phyloP scores from a whole-genome alignment of 2,797 vertebrate species.

The Galagoides demidoff region DNA sequence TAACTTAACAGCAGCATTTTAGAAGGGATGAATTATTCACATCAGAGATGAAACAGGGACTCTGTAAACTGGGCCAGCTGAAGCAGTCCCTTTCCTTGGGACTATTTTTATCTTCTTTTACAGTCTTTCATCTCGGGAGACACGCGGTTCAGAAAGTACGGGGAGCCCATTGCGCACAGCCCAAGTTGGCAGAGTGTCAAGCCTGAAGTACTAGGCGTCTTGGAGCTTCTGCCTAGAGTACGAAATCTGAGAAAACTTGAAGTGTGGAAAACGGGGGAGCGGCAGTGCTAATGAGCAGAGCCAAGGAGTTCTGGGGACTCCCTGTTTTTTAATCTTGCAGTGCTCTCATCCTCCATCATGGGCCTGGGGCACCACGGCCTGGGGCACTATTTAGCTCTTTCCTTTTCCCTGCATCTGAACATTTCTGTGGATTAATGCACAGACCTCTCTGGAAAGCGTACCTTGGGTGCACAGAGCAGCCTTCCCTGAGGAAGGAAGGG shows the following conservation, averaged over 20 bases:
- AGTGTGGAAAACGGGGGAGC: accelerated
- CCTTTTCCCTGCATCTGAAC: accelerated
- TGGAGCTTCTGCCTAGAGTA: conserved; percentile 62
- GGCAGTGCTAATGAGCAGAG: accelerated
- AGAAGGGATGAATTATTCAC: conserved; percentile 85
- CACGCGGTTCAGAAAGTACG: conserved; percentile 39
- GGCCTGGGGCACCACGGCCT: not conserved
- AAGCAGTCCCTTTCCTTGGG: conserved; percentile 80
- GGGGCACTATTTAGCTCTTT: too few relatives aligned
- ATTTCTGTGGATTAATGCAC: not conserved
- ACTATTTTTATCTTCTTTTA: conserved; percentile 82
- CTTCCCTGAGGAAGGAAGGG: not conserved
- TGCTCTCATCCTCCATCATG: accelerated
- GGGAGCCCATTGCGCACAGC: conserved; percentile 61
- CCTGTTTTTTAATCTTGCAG: not conserved
- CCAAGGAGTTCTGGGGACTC: accelerated
- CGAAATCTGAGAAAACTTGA: not conserved
- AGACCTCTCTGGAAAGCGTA: not conserved
- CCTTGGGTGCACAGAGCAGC: accelerated
- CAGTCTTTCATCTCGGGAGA: conserved; percentile 82
- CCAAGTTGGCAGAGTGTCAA: conserved; percentile 75
- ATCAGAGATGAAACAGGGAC: conserved; percentile 76
- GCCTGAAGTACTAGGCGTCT: conserved; percentile 35
- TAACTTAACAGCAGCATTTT: conserved; percentile 67
- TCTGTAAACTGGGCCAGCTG: conserved; percentile 81